Base-by-base conservation (phyloP, 2,797 vertebrate genomes). In the Percopsis omiscomaycus region DNA sequence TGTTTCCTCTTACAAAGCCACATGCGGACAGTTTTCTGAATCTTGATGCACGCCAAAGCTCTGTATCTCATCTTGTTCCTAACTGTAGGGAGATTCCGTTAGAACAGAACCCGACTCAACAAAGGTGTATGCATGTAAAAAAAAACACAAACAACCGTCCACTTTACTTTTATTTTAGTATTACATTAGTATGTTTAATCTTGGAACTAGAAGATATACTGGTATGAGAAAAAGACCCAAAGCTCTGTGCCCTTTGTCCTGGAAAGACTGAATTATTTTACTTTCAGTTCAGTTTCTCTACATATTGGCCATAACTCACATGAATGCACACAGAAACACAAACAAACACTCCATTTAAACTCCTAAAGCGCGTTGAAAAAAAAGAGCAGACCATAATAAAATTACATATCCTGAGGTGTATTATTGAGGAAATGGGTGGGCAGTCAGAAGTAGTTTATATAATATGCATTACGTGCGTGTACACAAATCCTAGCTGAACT, bases 1-100 rank as follows among this genome's bases (percentile, higher is more conserved):
- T 99, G 95, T 84, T 95, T 96, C 82, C 88, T 95, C 87, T 94
- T 96, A 89, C 96, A 97, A 80, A 99, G 90, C 96, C 97, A 99
- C 98, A 99, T 99, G 64, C 97, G 95, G 80, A 99, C 82, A 1
- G 94, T 94, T 89, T 99, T 99, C 81, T 99, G 98, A 81, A 99
- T 97, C 91, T 96, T 97, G 88, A 99, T 95, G 82, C 96, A 99
- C 68, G 97, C 96, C 82, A 84, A 54, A 2, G 96, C 96, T 89
- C 98, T 90, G 65, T 98, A 99, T 63, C 86, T 92, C 90, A 99
- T 98, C 92, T 99, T 99, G 86, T 99, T 95, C 81, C 90, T 95
- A 80, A 99, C 98, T 99, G 79, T 68, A 50, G 37, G 32, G 54
- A 55, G 51, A 57, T 8, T 0, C 11, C 12, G 28, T 27, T 12